These are phyloP conservation scores for Epinotia demarniana DNA, from an alignment of 2,888 invertebrate genomes.

Conservation along the genomic window DNA sequence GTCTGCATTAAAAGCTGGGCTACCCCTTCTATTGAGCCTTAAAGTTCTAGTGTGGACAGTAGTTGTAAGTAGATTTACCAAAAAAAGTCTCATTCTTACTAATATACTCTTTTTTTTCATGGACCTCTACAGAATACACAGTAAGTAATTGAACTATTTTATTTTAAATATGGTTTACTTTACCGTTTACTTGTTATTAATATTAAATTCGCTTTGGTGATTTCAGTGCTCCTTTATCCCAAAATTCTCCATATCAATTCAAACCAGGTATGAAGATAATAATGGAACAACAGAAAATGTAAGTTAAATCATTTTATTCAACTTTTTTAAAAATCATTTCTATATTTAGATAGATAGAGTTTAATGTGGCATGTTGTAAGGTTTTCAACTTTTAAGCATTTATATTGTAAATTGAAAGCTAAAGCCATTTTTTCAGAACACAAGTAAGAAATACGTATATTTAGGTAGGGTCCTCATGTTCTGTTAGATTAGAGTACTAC, in stretches of 20 bases:
- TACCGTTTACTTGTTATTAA: constrained; percentile 12
- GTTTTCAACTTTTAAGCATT: too few species aligned
- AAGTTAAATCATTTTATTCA: constrained; percentile 66
- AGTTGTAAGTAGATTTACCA: not conserved
- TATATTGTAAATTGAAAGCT: too few species aligned
- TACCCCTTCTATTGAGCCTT: too few species aligned
- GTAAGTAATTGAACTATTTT: constrained; percentile 82
- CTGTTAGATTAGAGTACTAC: too few species aligned
- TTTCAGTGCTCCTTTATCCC: constrained; percentile 96
- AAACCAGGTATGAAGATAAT: constrained; percentile 95
- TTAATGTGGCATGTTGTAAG: too few species aligned
- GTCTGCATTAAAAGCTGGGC: too few species aligned
- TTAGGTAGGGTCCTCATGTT: too few species aligned
- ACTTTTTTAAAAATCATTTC: not conserved
- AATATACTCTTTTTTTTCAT: constrained; percentile 64
- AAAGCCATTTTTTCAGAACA: too few species aligned
- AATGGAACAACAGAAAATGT: constrained; percentile 95
- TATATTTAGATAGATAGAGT: too few species aligned
- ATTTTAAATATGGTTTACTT: not conserved
- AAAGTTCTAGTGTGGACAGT: not conserved
- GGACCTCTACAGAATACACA: constrained; percentile 86
- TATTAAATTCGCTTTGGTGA: constrained; percentile 48
- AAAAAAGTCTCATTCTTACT: constrained; percentile 24
- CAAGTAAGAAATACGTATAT: too few species aligned
- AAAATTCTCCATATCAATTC: constrained; percentile 92